These are phyloP conservation scores for Cephalopachus bancanus DNA, from an alignment of 2,797 vertebrate species.

Conservation along the genomic window DNA sequence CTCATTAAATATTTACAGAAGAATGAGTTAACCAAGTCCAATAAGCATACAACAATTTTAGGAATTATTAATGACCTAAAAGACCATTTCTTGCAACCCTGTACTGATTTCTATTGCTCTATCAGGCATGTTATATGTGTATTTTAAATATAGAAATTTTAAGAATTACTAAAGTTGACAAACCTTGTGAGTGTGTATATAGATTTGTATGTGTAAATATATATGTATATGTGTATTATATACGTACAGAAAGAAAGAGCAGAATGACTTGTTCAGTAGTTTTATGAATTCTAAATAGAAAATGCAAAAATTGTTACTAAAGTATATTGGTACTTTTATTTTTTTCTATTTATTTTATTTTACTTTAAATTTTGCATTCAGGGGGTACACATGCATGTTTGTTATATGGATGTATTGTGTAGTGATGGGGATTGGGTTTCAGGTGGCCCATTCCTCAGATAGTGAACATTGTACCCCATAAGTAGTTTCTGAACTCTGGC, in stretches of 20 bases:
- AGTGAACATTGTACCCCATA: too few relatives aligned
- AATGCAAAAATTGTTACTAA: neutral
- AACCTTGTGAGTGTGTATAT: neutral
- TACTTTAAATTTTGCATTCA: too few relatives aligned
- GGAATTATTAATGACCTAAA: conserved; percentile 26
- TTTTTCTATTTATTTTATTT: too few relatives aligned
- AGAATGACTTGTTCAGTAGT: neutral
- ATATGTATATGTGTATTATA: neutral
- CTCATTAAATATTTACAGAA: conserved; percentile 11
- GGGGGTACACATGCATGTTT: too few relatives aligned
- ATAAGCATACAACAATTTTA: neutral
- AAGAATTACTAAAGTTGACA: neutral
- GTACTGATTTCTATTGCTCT: neutral
- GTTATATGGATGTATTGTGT: too few relatives aligned
- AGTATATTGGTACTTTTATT: neutral
- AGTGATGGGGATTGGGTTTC: too few relatives aligned
- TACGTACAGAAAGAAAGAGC: neutral
- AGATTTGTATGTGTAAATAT: neutral
- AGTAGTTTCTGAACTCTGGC: too few relatives aligned
- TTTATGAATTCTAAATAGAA: conserved; percentile 44
- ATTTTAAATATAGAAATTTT: neutral
- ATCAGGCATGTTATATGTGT: neutral
- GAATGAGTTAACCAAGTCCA: conserved; percentile 26
- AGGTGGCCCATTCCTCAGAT: too few relatives aligned
- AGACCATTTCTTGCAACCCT: neutral